Evolutionary conservation across 2,797 vertebrate genomes (phyloP).

Genomic region (Lycodopsis pacificus): DNA sequence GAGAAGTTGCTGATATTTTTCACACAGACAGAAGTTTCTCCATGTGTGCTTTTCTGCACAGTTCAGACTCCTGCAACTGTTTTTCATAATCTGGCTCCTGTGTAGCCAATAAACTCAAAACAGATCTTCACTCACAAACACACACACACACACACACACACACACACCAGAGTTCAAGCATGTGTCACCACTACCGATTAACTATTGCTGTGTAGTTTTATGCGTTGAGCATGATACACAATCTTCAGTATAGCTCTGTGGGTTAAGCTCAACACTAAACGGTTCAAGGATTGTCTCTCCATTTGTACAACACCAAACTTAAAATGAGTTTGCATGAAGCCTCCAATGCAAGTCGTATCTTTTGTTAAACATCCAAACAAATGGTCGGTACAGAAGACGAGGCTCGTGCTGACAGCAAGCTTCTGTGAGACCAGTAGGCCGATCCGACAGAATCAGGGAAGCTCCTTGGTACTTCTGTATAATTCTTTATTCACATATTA

Average conservation of each 20-base stretch:
- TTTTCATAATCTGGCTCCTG: conserved; percentile 53
- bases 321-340: neutral
- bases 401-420: conserved; percentile 3
- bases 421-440: conserved; percentile 1
- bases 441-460: neutral
- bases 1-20: conserved; percentile 70
- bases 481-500: neutral
- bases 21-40: conserved; percentile 62
- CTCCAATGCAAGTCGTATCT: neutral
- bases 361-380: conserved; percentile 8
- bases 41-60: conserved; percentile 49
- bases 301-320: neutral
- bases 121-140: conserved; percentile 16
- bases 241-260: neutral
- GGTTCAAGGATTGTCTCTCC: neutral
- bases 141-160: neutral
- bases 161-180: conserved; percentile 27
- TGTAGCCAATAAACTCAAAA: conserved; percentile 47
- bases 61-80: conserved; percentile 52
- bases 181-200: conserved; percentile 11
- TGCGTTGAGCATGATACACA: neutral
- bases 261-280: neutral
- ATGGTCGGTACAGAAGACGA: conserved; percentile 1
- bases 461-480: no score
- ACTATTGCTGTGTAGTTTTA: neutral